Percentiles rank a stretch among this genome's conserved stretches.
These are phyloP conservation scores for Dione juno DNA, from an alignment of 2,888 invertebrate genomes.

Conservation along the genomic window DNA sequence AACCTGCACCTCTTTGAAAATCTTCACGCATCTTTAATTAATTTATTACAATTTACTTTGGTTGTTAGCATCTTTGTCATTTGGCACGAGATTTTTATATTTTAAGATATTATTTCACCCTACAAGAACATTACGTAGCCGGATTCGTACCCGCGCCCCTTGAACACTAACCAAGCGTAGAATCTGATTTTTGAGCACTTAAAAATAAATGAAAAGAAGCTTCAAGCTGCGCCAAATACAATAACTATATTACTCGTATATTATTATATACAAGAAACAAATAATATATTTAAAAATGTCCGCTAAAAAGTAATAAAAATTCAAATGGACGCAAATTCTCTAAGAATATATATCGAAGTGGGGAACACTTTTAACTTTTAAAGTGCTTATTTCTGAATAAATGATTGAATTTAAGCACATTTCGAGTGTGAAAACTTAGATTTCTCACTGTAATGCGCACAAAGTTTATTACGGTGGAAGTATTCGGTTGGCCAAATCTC, in stretches of 20 bases:
- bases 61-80: no score
- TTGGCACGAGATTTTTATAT: no score
- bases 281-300: background rate
- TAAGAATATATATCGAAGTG: slow-evolving; percentile 36
- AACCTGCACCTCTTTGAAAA: no score
- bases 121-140: no score
- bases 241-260: background rate
- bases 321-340: slow-evolving; percentile 35
- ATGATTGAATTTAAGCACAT: slow-evolving; percentile 50
- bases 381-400: slow-evolving; percentile 46
- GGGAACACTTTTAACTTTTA: slow-evolving; percentile 43
- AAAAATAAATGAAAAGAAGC: no score
- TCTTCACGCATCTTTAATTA: no score
- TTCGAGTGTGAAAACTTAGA: slow-evolving; percentile 48
- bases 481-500: slow-evolving; percentile 38
- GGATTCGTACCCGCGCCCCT: no score
- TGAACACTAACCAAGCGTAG: no score
- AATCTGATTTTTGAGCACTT: no score
- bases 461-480: slow-evolving; percentile 46
- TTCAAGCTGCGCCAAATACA: background rate
- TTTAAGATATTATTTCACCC: no score
- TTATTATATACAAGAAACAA: background rate
- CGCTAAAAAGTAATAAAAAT: slow-evolving; percentile 21
- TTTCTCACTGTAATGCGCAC: slow-evolving; percentile 48
- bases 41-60: no score